These are phyloP conservation scores for Drosophila pandora DNA, from an alignment of 1,140 invertebrate species.

Conservation along the genomic window DNA sequence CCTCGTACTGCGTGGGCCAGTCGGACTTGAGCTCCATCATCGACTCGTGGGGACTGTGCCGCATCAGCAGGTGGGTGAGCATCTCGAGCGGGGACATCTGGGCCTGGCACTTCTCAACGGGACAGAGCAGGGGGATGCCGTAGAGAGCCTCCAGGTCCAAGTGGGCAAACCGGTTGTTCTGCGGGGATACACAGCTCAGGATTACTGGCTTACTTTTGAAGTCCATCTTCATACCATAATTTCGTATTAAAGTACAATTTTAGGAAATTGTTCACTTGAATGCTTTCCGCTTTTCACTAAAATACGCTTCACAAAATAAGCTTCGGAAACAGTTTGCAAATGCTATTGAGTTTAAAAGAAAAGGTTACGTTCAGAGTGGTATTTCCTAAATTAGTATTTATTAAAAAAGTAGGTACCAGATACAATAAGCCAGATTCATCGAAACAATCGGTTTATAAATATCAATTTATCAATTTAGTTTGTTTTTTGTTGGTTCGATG, in stretches of 20 bases:
- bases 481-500: slow-evolving; percentile 1
- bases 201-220: slow-evolving; percentile 1
- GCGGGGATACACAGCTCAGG: background rate
- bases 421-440: background rate
- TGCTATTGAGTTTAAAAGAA: background rate
- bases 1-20: slow-evolving; percentile 31
- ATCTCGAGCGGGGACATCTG: slow-evolving; percentile 35
- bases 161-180: background rate
- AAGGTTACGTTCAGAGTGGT: background rate
- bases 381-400: too few species aligned
- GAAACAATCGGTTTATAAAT: background rate
- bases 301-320: background rate
- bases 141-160: slow-evolving; percentile 37
- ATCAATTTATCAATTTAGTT: background rate
- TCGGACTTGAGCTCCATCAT: slow-evolving; percentile 39
- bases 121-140: slow-evolving; percentile 28
- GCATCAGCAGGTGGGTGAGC: slow-evolving; percentile 48
- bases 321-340: background rate
- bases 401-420: too few species aligned
- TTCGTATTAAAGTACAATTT: background rate
- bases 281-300: background rate
- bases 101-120: slow-evolving; percentile 19
- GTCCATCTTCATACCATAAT: background rate
- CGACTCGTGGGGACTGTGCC: slow-evolving; percentile 44
- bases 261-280: background rate